phyloP scores from a whole-genome alignment of 2,113 vertebrate species.

The Cyanistes caeruleus region DNA sequence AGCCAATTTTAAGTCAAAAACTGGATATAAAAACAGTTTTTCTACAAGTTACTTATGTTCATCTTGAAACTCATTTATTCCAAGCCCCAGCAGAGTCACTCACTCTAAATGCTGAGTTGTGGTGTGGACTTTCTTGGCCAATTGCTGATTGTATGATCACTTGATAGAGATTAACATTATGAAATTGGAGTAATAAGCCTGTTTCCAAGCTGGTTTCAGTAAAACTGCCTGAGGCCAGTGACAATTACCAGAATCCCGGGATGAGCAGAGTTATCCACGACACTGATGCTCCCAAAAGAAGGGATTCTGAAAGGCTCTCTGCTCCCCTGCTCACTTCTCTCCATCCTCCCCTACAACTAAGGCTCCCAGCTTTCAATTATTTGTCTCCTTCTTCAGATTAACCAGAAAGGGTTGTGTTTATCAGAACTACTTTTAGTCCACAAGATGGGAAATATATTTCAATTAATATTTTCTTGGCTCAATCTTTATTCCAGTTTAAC shows the following conservation, averaged over 20 bases:
- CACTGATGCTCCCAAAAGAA: background rate
- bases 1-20: background rate
- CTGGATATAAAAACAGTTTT: background rate
- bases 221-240: background rate
- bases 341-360: background rate
- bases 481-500: background rate
- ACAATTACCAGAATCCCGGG: background rate
- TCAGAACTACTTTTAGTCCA: background rate
- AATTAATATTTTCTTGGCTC: background rate
- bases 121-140: background rate
- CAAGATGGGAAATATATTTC: background rate
- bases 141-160: accelerated
- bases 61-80: background rate
- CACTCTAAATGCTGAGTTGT: background rate
- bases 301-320: background rate
- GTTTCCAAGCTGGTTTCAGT: background rate
- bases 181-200: background rate
- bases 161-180: background rate
- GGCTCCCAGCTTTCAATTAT: background rate
- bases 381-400: background rate
- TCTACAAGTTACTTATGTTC: accelerated
- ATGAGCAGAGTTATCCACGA: background rate
- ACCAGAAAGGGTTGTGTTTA: background rate
- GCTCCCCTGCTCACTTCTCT: background rate
- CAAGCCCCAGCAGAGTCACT: background rate